These are phyloP conservation scores for Oceanites oceanicus DNA, from an alignment of 2,113 vertebrate genomes.

Conservation along the genomic window DNA sequence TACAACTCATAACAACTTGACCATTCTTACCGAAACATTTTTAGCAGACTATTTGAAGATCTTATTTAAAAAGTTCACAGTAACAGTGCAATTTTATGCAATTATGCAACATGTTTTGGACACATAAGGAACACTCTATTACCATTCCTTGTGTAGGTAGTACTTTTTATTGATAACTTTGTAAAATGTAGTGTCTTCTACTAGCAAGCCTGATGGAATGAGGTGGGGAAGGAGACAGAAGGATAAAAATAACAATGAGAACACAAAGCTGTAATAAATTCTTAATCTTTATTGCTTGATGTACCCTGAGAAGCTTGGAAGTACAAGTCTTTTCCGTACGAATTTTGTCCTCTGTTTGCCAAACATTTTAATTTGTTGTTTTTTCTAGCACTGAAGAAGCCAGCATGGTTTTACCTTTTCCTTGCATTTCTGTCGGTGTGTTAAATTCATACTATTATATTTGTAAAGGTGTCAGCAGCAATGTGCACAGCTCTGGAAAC, in stretches of 20 bases:
- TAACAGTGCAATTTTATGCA: background rate
- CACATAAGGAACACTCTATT: background rate
- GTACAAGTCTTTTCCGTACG: background rate
- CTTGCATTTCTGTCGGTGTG: constrained; percentile 12
- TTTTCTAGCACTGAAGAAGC: constrained; percentile 29
- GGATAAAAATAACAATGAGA: constrained; percentile 35
- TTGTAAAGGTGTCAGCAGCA: constrained; percentile 45
- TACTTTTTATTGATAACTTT: constrained; percentile 1
- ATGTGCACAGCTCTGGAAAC: constrained; percentile 59
- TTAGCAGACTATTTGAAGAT: background rate
- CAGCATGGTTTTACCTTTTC: constrained; percentile 42
- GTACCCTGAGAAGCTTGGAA: constrained; percentile 46
- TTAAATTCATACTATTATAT: constrained; percentile 44
- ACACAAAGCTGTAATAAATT: constrained; percentile 32
- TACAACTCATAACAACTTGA: background rate
- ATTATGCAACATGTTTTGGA: background rate
- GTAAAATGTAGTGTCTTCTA: background rate
- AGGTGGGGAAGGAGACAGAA: background rate
- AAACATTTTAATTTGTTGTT: constrained; percentile 63
- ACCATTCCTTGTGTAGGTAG: background rate
- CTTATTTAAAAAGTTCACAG: background rate
- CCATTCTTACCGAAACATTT: background rate
- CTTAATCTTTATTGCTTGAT: constrained; percentile 40
- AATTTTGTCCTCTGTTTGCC: constrained; percentile 50
- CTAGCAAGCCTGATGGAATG: background rate